phyloP scores from a whole-genome alignment of 1,140 invertebrate genomes.

The Hyposmocoma kahamanoa region DNA sequence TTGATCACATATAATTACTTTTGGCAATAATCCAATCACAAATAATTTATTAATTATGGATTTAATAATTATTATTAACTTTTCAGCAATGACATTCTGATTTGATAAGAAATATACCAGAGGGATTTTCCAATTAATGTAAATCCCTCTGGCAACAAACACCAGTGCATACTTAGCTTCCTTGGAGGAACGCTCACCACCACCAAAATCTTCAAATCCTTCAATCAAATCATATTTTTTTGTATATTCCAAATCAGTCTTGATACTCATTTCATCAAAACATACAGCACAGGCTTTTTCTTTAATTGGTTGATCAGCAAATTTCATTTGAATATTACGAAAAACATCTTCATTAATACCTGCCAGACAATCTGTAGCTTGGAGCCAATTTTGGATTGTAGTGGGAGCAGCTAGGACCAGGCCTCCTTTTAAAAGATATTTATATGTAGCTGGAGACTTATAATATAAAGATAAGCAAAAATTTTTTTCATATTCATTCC shows the following conservation, averaged over 20 bases:
- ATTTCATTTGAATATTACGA: slow-evolving; percentile 13
- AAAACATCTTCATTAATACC: slow-evolving; percentile 13
- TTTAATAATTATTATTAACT: slow-evolving; percentile 2
- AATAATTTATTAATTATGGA: slow-evolving; percentile 11
- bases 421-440: slow-evolving; percentile 9
- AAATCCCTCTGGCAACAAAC: slow-evolving; percentile 15
- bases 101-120: slow-evolving; percentile 9
- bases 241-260: slow-evolving; percentile 14
- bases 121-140: slow-evolving; percentile 12
- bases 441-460: slow-evolving; percentile 11
- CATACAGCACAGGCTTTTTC: slow-evolving; percentile 12
- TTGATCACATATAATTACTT: slow-evolving; percentile 11
- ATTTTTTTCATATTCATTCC: slow-evolving; percentile 8
- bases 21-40: slow-evolving; percentile 6
- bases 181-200: slow-evolving; percentile 2
- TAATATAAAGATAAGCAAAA: slow-evolving; percentile 16
- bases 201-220: slow-evolving; percentile 20
- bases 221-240: slow-evolving; percentile 17
- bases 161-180: slow-evolving; percentile 14
- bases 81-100: slow-evolving; percentile 5
- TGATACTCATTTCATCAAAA: slow-evolving; percentile 17
- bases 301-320: slow-evolving; percentile 9
- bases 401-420: slow-evolving; percentile 12
- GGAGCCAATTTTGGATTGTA: slow-evolving; percentile 12
- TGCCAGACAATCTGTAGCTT: slow-evolving; percentile 9